Conservation (phyloP, 2,113 vertebrate genomes). For the western clawed frog (Xenopus tropicalis) region UCB_Xtro_10.0 CM004443.2:168267001-168267500, state of each 20-base stretch:
- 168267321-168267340: slow-evolving; percentile 68
- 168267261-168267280: slow-evolving; percentile 79
- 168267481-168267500: background rate
- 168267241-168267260: slow-evolving; percentile 88
- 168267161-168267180: too few relatives aligned
- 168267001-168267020: too few relatives aligned
- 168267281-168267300: slow-evolving; percentile 74
- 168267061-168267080: too few relatives aligned
- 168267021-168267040: too few relatives aligned
- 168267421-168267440: too few relatives aligned
- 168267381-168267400: slow-evolving; percentile 73
- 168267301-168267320: slow-evolving; percentile 75
- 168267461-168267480: too few relatives aligned
- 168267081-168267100: too few relatives aligned
- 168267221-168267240: slow-evolving; percentile 88
- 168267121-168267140: too few relatives aligned
- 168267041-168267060: too few relatives aligned
- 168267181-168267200: slow-evolving; percentile 85
- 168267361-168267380: slow-evolving; percentile 75
- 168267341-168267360: slow-evolving; percentile 71
- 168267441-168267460: too few relatives aligned
- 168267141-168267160: too few relatives aligned
- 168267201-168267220: slow-evolving; percentile 86
- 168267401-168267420: slow-evolving; percentile 62
- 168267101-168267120: too few relatives aligned